Percentiles rank a stretch among this genome's conserved stretches.
phyloP scores from a whole-genome alignment of 2,113 vertebrate genomes.

The Calyptomena viridis region DNA sequence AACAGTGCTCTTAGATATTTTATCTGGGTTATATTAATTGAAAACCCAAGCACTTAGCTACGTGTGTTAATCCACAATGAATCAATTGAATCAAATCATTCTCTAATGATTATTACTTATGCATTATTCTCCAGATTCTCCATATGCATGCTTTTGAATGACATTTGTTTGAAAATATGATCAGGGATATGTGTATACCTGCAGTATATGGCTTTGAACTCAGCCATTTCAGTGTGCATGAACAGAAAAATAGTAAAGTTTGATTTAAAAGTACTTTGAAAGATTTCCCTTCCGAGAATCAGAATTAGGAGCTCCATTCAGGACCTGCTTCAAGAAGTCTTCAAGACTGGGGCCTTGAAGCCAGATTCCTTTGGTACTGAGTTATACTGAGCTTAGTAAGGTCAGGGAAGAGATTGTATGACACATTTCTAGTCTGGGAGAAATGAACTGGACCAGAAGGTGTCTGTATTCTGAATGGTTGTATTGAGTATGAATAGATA shows the following conservation, averaged over 20 bases:
- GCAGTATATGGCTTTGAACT: background rate
- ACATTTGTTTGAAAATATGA: constrained; percentile 11
- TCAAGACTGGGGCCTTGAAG: background rate
- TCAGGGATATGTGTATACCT: background rate
- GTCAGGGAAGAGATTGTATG: background rate
- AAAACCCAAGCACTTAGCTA: background rate
- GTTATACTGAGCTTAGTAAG: background rate
- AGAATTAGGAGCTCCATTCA: background rate
- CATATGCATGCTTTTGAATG: background rate
- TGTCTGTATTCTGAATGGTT: background rate
- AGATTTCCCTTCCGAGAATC: background rate
- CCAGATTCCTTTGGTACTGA: background rate
- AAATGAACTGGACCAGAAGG: background rate
- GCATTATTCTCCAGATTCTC: background rate
- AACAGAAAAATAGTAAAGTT: background rate
- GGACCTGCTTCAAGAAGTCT: background rate
- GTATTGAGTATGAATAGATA: background rate
- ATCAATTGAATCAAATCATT: background rate
- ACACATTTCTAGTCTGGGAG: background rate
- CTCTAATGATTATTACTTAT: background rate
- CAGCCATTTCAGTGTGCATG: background rate
- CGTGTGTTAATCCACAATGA: background rate
- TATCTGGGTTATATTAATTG: background rate
- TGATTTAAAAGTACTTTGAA: background rate
- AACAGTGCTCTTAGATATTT: background rate